Base-by-base conservation (phyloP, 1,140 invertebrate genomes). In the Calosoma granatense region DNA sequence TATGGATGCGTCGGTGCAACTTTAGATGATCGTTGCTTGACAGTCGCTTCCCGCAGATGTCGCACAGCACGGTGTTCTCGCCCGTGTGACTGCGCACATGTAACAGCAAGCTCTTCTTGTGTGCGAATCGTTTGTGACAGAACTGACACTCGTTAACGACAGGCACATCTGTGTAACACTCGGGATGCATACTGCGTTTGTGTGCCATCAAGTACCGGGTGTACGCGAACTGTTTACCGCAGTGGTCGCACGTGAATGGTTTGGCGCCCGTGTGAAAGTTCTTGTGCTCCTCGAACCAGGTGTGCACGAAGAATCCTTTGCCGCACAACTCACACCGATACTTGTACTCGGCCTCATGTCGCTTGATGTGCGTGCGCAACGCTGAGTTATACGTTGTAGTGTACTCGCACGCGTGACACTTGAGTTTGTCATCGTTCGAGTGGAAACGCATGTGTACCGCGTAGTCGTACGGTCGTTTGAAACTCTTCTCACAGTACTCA, bases 1-100 rank as follows among this genome's bases (percentile, higher is more conserved):
- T 83, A 61, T 89, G 86, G 20, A 86, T 85, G 19, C 84, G 70
- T 21, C 81, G 68, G 62, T 88, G 85, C 64, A 85, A 83, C 67
- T 84, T 86, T 52, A 88, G 72, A 58, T 85, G 83, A 55, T 86
- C 83, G 2, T 79, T 77, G 39, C 77, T 81, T 19, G 81, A 81
- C 39, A 94, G 81, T 55, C 85, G 81, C 73, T 94, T 92, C 14
- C 82, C 82, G 70, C 90, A 91, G 22, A 88, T 81, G 62, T 84
- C 81, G 70, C 85, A 87, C 0, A 82, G 69, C 64, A 78, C 79
- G 23, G 79, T 73, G 56, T 78, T 76, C 30, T 78, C 80, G 1
- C 82, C 82, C 21, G 78, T 76, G 69, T 85, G 83, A 11, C 72
- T 75, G 59, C 79, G 75, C 59, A 79, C 76, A 69, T 85, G 82